These are phyloP conservation scores for Psilopogon haemacephalus DNA, from an alignment of 2,113 vertebrate genomes.

Conservation along the genomic window DNA sequence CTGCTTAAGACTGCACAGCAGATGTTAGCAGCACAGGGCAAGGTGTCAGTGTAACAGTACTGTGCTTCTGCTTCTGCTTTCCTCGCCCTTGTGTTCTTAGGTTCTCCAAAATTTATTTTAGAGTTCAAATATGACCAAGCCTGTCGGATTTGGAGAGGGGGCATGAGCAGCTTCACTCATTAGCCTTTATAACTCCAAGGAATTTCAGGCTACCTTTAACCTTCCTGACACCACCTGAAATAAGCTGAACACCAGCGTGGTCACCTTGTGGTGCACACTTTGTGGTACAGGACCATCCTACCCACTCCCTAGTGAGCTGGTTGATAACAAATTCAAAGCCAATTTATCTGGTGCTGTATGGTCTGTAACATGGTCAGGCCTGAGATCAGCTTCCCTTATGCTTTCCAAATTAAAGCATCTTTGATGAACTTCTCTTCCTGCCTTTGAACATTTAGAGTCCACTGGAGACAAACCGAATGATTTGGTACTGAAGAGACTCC, in stretches of 20 bases:
- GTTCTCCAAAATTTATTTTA: neutral
- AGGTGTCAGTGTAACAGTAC: accelerated
- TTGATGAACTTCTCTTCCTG: slow-evolving; percentile 44
- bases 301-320: neutral
- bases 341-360: neutral
- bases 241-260: neutral
- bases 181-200: neutral
- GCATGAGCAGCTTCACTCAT: neutral
- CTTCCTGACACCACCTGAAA: neutral
- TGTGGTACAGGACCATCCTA: neutral
- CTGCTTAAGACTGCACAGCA: neutral
- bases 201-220: neutral
- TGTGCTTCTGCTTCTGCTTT: neutral
- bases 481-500: slow-evolving; percentile 25
- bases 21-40: accelerated
- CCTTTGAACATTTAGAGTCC: slow-evolving; percentile 42
- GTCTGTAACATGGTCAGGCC: neutral
- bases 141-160: neutral
- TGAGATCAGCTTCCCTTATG: neutral
- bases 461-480: neutral
- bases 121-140: neutral
- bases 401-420: slow-evolving; percentile 13
- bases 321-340: neutral
- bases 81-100: neutral
- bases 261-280: neutral